These are phyloP conservation scores for Cantharis rustica DNA, from an alignment of 2,888 invertebrate genomes.

Conservation along the genomic window DNA sequence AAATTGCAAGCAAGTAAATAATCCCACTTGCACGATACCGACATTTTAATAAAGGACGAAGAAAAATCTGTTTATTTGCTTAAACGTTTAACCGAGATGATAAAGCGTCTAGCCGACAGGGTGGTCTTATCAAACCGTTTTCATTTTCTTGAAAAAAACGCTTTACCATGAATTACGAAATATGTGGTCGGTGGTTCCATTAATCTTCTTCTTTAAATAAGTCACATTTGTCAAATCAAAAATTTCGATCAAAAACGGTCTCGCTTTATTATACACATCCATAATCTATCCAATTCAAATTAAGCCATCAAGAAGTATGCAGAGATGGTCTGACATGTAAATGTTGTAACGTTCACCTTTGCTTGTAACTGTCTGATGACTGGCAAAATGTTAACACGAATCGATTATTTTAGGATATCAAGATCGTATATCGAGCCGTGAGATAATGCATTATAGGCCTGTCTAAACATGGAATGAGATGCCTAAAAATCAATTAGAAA, in stretches of 20 bases:
- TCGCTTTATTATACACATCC: neutral
- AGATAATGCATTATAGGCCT: slow-evolving; percentile 49
- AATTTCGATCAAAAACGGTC: neutral
- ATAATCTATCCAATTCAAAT: slow-evolving; percentile 34
- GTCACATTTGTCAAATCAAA: neutral
- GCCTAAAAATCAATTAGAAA: slow-evolving; percentile 49
- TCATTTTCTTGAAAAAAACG: neutral
- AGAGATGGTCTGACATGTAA: slow-evolving; percentile 42
- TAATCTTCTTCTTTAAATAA: neutral
- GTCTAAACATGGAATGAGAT: slow-evolving; percentile 48
- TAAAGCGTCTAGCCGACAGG: neutral
- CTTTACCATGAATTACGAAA: neutral
- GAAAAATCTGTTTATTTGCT: neutral
- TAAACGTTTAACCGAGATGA: neutral
- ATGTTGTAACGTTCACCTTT: slow-evolving; percentile 27
- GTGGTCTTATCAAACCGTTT: neutral
- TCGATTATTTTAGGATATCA: slow-evolving; percentile 51
- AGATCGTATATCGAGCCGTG: slow-evolving; percentile 51
- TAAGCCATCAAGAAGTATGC: slow-evolving; percentile 41
- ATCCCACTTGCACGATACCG: neutral
- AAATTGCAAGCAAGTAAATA: neutral
- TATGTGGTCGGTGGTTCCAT: neutral
- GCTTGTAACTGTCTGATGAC: slow-evolving; percentile 44
- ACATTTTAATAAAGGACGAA: neutral
- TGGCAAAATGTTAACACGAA: slow-evolving; percentile 49